Evolutionary conservation across 2,888 invertebrate genomes (phyloP), one percentile per base, ranked within the genome.

Genomic region (Drosophila barbarae): DNA sequence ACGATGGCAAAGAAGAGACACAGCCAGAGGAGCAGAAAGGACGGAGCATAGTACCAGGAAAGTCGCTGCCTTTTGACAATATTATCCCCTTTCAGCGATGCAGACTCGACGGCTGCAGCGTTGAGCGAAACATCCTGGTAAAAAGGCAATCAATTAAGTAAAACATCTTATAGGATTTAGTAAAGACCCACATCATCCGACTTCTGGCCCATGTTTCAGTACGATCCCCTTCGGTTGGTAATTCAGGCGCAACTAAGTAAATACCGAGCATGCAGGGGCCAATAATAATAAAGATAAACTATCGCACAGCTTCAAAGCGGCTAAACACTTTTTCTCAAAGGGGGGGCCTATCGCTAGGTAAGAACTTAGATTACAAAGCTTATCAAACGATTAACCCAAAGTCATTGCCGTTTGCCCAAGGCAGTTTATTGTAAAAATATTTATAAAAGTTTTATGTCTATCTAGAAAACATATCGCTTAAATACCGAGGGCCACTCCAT

Each of bases 21-120:
- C 6, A 85, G 35, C 88, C 87, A 88, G 26, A 87, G 65, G 0
- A 85, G 55, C 13, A 85, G 18, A 61, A 77, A 87, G 10, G 69
- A 71, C 2, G 84, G 80, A 2, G 85, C 84, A 56, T 79, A 84
- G 47, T 81, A 86, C 84, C 85, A 88, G 26, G 76, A 49, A 1
- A 83, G 30, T 13, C 60, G 42, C n/a, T 35, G 15, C 5, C 15
- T 9, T 26, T 6, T 15, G 7, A 6, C 23, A 15, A 1, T 8
- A 5, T 34, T 4, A n/a, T n/a, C n/a, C 9, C 1, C 12, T 12
- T 32, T 2, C 9, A 8, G 59, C 2, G 39, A 39, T 10, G 18
- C 5, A 32, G 30, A 39, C 21, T 56, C 46, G 10, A 10, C 8
- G 9, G 30, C 18, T 8, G 13, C 30, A 46, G 30, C 5, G 0